Conservation (phyloP, 2,888 invertebrate genomes). For the Cephus pulcher region DNA sequence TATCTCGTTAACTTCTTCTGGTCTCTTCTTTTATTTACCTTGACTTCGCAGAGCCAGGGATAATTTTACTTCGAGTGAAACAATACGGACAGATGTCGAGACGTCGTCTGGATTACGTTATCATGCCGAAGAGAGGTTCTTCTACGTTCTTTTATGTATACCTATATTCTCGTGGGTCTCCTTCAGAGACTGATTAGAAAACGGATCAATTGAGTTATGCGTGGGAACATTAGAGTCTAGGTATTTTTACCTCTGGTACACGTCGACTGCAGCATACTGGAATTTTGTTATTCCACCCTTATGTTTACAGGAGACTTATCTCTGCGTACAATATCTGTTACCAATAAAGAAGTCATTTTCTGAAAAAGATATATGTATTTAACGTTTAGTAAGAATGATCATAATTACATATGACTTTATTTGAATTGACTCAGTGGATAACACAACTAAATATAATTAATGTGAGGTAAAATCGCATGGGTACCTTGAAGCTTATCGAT, state of each 20-base stretch:
- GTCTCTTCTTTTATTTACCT: neutral
- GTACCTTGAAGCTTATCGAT: neutral
- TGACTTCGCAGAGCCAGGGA: neutral
- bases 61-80: neutral
- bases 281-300: too few species aligned
- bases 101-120: neutral
- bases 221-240: too few species aligned
- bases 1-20: neutral
- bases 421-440: neutral
- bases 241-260: too few species aligned
- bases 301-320: too few species aligned
- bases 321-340: neutral
- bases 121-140: too few species aligned
- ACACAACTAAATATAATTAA: neutral
- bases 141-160: too few species aligned
- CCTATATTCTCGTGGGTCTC: too few species aligned
- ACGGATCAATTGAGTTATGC: too few species aligned
- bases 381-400: neutral
- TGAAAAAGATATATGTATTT: neutral
- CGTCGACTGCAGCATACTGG: too few species aligned
- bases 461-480: neutral
- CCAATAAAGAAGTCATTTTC: neutral
- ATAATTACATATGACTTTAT: neutral
- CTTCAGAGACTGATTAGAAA: too few species aligned
- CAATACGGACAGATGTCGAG: neutral